Conservation (phyloP, 1,140 invertebrate species). For the Zaprionus nigranus region DNA sequence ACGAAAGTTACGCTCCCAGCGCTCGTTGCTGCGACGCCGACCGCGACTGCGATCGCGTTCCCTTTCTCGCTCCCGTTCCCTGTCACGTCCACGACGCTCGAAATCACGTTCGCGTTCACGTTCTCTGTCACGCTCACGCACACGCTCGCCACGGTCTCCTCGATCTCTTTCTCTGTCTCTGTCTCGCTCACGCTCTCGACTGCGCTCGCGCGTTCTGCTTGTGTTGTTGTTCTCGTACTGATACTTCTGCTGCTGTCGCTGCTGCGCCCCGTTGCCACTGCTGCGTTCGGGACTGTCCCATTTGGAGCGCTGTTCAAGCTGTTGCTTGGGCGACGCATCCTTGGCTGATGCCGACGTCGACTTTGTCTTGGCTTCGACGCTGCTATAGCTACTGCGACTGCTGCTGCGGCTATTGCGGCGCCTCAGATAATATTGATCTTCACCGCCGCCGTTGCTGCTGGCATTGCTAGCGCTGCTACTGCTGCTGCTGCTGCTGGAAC, state of each 20-base stretch:
- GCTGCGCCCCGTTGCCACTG: neutral
- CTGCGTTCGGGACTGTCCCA: slow-evolving; percentile 73
- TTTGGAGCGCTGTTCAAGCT: slow-evolving; percentile 68
- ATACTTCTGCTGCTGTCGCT: slow-evolving; percentile 5
- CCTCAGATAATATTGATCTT: neutral
- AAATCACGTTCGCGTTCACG: slow-evolving; percentile 20
- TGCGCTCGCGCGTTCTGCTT: slow-evolving; percentile 37
- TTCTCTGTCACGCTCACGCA: slow-evolving; percentile 32
- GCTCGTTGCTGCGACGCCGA: slow-evolving; percentile 24
- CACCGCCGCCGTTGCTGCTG: slow-evolving; percentile 13
- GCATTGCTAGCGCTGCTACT: slow-evolving; percentile 10
- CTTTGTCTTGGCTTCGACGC: slow-evolving; percentile 11
- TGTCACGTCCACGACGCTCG: slow-evolving; percentile 27
- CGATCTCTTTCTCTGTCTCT: slow-evolving; percentile 28
- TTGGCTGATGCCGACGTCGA: neutral
- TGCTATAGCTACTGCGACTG: slow-evolving; percentile 17
- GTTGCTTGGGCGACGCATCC: slow-evolving; percentile 8
- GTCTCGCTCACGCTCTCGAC: slow-evolving; percentile 30
- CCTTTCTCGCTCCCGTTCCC: slow-evolving; percentile 23
- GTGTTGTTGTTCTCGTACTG: slow-evolving; percentile 6
- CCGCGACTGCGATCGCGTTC: slow-evolving; percentile 29
- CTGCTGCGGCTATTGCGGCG: slow-evolving; percentile 19
- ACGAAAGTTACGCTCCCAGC: slow-evolving; percentile 23
- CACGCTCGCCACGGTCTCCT: slow-evolving; percentile 25
- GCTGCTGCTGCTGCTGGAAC: slow-evolving; percentile 6